phyloP scores from a whole-genome alignment of 2,888 invertebrate genomes.

The Volucella zonaria region DNA sequence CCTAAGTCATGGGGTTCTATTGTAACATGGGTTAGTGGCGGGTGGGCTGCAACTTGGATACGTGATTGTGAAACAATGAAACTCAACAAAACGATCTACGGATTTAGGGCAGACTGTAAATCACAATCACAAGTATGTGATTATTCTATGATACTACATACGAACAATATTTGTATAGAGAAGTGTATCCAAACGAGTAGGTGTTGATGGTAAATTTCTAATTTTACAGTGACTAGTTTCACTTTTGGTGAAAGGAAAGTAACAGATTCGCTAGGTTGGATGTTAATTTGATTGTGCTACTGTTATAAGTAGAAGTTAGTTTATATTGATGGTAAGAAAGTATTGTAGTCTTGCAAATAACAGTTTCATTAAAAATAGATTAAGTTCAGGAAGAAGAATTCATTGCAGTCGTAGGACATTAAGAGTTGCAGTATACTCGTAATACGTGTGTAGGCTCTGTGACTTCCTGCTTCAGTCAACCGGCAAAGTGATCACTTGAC shows the following conservation, averaged over 20 bases:
- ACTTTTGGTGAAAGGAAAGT: slow-evolving; percentile 52
- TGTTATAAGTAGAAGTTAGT: not conserved
- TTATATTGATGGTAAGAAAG: no score
- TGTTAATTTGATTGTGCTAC: not conserved
- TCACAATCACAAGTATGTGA: not conserved
- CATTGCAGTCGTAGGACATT: no score
- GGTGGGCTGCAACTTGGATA: slow-evolving; percentile 35
- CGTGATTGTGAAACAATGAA: slow-evolving; percentile 55
- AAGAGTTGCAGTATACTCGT: no score
- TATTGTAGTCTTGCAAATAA: no score
- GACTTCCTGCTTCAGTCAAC: no score
- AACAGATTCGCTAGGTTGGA: not conserved
- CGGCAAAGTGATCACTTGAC: no score
- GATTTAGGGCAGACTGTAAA: slow-evolving; percentile 34
- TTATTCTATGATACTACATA: not conserved
- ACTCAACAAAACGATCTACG: slow-evolving; percentile 35
- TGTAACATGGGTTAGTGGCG: slow-evolving; percentile 29
- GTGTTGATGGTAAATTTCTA: slow-evolving; percentile 19
- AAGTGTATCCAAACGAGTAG: not conserved
- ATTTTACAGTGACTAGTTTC: slow-evolving; percentile 26
- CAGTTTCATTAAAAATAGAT: no score
- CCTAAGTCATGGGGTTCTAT: slow-evolving; percentile 13
- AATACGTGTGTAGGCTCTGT: no score
- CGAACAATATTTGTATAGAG: no score
- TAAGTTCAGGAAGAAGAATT: no score